Evolutionary conservation across 2,888 invertebrate genomes (phyloP).

Genomic region (Drosophila multiciliata): DNA sequence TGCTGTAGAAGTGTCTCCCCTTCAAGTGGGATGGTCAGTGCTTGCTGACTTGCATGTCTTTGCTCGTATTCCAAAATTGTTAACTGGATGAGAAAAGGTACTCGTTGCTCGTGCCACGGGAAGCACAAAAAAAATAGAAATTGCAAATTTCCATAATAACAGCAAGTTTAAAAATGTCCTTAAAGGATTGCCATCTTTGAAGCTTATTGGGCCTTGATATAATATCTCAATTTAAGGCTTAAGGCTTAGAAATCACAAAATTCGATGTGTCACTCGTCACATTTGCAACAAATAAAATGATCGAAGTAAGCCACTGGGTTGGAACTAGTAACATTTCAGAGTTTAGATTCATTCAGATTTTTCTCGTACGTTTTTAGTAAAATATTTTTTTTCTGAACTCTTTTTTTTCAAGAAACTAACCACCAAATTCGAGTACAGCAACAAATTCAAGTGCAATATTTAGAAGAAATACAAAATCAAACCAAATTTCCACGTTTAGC

Average conservation of each 20-base stretch:
- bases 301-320: neutral
- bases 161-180: neutral
- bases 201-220: neutral
- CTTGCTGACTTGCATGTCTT: neutral
- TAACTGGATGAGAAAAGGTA: neutral
- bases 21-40: neutral
- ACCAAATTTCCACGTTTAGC: neutral
- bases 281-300: neutral
- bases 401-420: neutral
- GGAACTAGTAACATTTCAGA: conserved; percentile 4
- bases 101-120: neutral
- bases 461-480: neutral
- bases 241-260: neutral
- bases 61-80: neutral
- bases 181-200: neutral
- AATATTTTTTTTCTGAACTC: too few species aligned
- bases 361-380: neutral
- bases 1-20: neutral
- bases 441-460: neutral
- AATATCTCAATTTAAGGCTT: neutral
- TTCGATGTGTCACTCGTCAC: neutral
- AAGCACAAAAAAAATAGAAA: neutral
- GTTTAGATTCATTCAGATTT: conserved; percentile 10
- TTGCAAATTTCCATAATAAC: neutral
- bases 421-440: conserved; percentile 26